Evolutionary conservation across 1,140 invertebrate species (phyloP).

Genomic region (Apis laboriosa): DNA sequence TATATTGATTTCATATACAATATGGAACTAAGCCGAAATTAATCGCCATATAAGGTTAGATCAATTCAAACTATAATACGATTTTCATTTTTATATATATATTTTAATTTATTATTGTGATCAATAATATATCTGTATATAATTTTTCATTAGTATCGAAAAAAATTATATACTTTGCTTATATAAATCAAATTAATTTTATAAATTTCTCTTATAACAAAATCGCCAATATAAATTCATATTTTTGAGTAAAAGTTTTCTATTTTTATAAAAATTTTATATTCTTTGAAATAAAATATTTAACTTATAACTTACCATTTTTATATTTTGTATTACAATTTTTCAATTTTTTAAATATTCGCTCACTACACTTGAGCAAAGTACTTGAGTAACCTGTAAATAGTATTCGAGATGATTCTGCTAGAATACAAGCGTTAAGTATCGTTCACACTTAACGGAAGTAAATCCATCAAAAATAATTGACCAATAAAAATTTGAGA

Average conservation of each 20-base stretch:
- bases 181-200: neutral
- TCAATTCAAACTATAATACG: neutral
- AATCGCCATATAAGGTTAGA: slow-evolving; percentile 75
- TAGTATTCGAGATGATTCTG: slow-evolving; percentile 40
- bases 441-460: slow-evolving; percentile 7
- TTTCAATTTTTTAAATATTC: slow-evolving; percentile 1
- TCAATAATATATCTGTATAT: no score
- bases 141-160: neutral
- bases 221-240: neutral
- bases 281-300: neutral
- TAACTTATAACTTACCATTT: slow-evolving; percentile 29
- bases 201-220: neutral
- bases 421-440: slow-evolving; percentile 17
- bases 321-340: neutral
- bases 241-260: neutral
- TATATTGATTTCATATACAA: neutral
- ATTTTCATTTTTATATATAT: neutral
- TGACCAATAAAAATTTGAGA: slow-evolving; percentile 9
- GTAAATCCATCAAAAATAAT: neutral
- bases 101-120: neutral
- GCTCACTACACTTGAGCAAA: slow-evolving; percentile 17
- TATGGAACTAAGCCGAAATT: slow-evolving; percentile 46
- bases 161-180: neutral
- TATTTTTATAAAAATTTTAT: neutral
- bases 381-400: slow-evolving; percentile 29